Base-by-base conservation (phyloP, 1,140 invertebrate species). In the Carcinoscorpius rotundicauda region DNA sequence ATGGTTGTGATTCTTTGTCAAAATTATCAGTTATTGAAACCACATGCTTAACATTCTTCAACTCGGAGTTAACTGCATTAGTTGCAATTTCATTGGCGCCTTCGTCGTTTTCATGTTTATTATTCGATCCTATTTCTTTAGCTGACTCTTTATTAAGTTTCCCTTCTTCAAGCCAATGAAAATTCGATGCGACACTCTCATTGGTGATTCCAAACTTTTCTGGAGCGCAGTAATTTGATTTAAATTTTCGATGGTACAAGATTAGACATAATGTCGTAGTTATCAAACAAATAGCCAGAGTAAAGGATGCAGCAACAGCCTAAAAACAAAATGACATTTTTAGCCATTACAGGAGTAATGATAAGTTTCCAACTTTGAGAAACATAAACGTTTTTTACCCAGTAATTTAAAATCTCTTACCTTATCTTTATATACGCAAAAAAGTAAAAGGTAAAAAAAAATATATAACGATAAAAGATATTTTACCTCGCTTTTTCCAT, bases 401-500 rank as follows among this genome's bases (percentile, higher is more conserved):
- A 65, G 6, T 4, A 6, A 29, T 51, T 11, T 56, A 11, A 4
- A 50, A 9, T 3, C 62, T 59, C 49, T 8, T 29, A 29, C 29
- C 48, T n/a, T 29, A 50, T 5, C 9, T 29, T 6, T 57, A 49
- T 9, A 58, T 68, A 6, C 6, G 8, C 51, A 58, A 49, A 49
- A n/a, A 50, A 57, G n/a, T 62, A 9, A 58, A 29, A 8, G 3
- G 4, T 52, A 49, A 49, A 53, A 29, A 29, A 52, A 52, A 49
- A 50, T 64, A 51, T 4, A 29, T 29, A 29, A 52, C 55, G 6
- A 4, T 62, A 6, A 9, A 58, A 9, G n/a, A 9, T 8, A 51
- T 50, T n/a, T 58, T 63, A 67, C 63, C 61, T 65, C 60, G 6
- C 63, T 72, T 91, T 87, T 58, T 8, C 66, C 63, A 50, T 67